phyloP scores from a whole-genome alignment of 2,888 invertebrate species.

The Nomada fucata region DNA sequence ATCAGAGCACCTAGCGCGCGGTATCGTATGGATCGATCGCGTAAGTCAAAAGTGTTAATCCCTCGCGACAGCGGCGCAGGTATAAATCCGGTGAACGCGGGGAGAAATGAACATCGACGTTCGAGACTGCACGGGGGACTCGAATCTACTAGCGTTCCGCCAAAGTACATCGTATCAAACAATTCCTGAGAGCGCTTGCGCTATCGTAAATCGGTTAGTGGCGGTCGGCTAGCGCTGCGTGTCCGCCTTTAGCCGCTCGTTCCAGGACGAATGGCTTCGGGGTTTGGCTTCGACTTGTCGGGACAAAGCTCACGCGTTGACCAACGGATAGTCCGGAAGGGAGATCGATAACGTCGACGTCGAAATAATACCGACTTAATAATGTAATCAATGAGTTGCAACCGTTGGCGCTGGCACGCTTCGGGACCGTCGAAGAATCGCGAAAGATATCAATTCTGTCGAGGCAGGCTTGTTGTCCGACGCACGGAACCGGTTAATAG shows the following conservation, averaged over 20 bases:
- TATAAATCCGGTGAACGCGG: slow-evolving; percentile 37
- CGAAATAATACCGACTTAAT: slow-evolving; percentile 76
- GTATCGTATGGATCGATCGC: background rate
- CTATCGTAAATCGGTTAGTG: slow-evolving; percentile 75
- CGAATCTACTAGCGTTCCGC: slow-evolving; percentile 56
- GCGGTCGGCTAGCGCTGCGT: slow-evolving; percentile 71
- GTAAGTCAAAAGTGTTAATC: slow-evolving; percentile 60
- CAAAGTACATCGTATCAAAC: slow-evolving; percentile 59
- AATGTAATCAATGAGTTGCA: slow-evolving; percentile 72
- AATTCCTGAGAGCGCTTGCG: slow-evolving; percentile 63
- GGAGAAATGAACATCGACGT: slow-evolving; percentile 52
- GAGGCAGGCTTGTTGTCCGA: no score
- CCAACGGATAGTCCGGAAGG: slow-evolving; percentile 60
- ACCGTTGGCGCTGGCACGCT: slow-evolving; percentile 30
- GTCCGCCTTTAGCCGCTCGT: slow-evolving; percentile 71
- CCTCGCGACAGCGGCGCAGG: slow-evolving; percentile 31
- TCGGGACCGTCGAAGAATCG: background rate
- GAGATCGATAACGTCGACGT: slow-evolving; percentile 76
- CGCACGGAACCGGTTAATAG: no score
- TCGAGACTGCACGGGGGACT: slow-evolving; percentile 37
- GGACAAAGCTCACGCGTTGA: slow-evolving; percentile 49
- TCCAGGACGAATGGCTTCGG: slow-evolving; percentile 66
- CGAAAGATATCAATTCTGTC: no score
- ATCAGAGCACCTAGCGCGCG: background rate
- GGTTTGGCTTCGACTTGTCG: slow-evolving; percentile 41